Conservation (phyloP, 2,113 vertebrate species). For the Columbina picui region DNA sequence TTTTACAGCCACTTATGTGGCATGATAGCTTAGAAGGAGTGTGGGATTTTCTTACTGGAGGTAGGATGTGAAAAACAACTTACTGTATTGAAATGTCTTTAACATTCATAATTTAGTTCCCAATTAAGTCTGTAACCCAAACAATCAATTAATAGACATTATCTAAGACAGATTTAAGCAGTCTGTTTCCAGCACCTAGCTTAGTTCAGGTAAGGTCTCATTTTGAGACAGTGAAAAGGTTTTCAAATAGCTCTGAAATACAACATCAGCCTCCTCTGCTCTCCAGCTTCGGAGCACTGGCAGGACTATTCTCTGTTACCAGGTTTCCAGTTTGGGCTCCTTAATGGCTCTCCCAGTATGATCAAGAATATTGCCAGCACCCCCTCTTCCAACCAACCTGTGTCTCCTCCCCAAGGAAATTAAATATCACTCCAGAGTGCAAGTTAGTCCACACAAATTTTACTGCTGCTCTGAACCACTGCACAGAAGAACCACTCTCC, state of each 20-base stretch:
- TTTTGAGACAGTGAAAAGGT: not conserved
- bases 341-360: not conserved
- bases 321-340: not conserved
- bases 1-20: not conserved
- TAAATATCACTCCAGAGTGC: not conserved
- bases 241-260: not conserved
- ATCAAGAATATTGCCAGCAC: not conserved
- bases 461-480: not conserved
- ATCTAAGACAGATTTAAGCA: not conserved
- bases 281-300: not conserved
- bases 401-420: accelerated
- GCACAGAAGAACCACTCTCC: accelerated
- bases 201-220: not conserved
- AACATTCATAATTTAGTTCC: not conserved
- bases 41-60: not conserved
- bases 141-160: not conserved
- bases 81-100: not conserved
- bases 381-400: not conserved
- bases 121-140: not conserved
- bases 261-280: accelerated
- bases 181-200: not conserved
- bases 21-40: not conserved
- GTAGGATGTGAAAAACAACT: not conserved
- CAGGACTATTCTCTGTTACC: not conserved
- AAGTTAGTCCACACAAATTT: accelerated